Percentiles rank a stretch among this genome's conserved stretches.
phyloP scores from a whole-genome alignment of 2,888 invertebrate species.

The Ophonus ardosiacus region DNA sequence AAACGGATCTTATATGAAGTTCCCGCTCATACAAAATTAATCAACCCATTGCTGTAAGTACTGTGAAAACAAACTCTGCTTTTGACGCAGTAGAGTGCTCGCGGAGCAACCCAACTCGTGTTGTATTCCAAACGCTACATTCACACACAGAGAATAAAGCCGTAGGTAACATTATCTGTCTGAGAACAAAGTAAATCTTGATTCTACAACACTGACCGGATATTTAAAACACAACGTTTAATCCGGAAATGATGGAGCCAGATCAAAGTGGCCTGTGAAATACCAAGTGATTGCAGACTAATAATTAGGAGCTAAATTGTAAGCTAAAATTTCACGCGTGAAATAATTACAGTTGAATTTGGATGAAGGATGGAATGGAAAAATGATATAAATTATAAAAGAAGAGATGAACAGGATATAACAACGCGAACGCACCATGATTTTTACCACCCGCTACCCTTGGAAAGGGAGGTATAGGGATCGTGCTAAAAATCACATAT shows the following conservation, averaged over 20 bases:
- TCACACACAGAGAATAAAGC: slow-evolving; percentile 2
- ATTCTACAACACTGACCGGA: slow-evolving; percentile 17
- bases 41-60: not conserved
- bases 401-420: too few species aligned
- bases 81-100: not conserved
- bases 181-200: slow-evolving; percentile 14
- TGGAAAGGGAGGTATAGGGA: too few species aligned
- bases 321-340: not conserved
- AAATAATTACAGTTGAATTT: not conserved
- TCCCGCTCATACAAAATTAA: not conserved
- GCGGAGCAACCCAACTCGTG: not conserved
- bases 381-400: too few species aligned
- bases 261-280: not conserved
- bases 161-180: slow-evolving; percentile 17
- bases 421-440: too few species aligned
- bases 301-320: not conserved
- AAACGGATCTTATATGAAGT: not conserved
- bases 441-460: too few species aligned
- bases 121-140: not conserved
- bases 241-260: not conserved
- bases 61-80: not conserved
- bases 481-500: too few species aligned
- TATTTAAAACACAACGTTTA: slow-evolving; percentile 22
- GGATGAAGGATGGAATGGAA: too few species aligned
- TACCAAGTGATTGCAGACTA: not conserved